Evolutionary conservation across 2,888 invertebrate genomes (phyloP), one percentile per base, ranked within the genome.

Genomic region (Lypha dubia): DNA sequence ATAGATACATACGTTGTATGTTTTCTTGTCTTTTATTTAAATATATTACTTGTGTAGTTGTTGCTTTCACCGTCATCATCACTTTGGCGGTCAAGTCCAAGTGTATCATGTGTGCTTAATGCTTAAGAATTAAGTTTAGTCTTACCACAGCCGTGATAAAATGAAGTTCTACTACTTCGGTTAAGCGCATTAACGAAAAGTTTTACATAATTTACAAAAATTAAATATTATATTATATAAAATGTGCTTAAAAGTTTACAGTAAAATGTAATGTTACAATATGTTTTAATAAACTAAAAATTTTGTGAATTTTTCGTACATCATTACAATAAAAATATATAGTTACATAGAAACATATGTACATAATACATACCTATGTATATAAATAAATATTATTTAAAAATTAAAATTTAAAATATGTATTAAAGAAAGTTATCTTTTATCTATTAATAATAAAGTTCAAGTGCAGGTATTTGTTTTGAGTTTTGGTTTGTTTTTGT

Each of bases 71-170:
- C 28, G 38, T n/a, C 62, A 22, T n/a, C 62, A 22, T 17, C 22
- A 32, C 60, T 51, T 49, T 49, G 62, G 46, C 68, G 77, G 75
- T 71, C 79, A 83, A 85, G 85, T 85, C 85, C 83, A 85, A 83
- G 85, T 83, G 79, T 75, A n/a, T n/a, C n/a, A 82, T 74, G 71
- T 79, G 62, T 71, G 53, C 44, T 73, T 51, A 46, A 67, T 63
- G 63, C 68, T 74, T 4, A 83, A 85, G 79, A 85, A 85, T 85
- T 79, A 83, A 83, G 79, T 85, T 85, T 68, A 85, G 85, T 85
- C 83, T 79, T 73, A 73, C 60, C 71, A 67, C 79, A 75, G 79
- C 67, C 56, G 67, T 83, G 58, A 71, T 51, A 58, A 81, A 63
- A 75, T 32, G 56, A 60, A 44, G 70, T 81, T 32, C 13, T 62